Percentiles rank a stretch among this genome's conserved stretches.
These are phyloP conservation scores for Zootoca vivipara DNA, from an alignment of 2,113 vertebrate genomes.

Conservation along the genomic window DNA sequence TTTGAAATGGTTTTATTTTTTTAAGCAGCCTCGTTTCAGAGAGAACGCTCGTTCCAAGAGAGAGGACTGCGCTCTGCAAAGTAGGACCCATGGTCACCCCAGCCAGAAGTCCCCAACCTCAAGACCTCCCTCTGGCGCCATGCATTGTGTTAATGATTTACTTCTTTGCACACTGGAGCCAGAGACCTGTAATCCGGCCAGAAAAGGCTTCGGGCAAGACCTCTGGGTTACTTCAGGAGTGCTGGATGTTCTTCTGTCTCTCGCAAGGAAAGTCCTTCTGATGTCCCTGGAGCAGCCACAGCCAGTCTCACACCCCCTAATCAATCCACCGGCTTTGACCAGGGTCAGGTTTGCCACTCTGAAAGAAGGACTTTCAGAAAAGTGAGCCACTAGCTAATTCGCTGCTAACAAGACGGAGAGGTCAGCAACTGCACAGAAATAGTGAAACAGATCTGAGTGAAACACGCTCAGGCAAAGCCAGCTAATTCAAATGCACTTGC, in stretches of 20 bases:
- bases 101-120: too few relatives aligned
- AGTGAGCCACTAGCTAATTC: background rate
- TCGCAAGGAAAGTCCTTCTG: background rate
- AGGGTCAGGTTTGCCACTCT: background rate
- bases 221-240: accelerated
- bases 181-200: background rate
- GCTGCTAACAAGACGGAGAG: background rate
- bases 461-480: too few relatives aligned
- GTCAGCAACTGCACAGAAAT: background rate
- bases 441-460: too few relatives aligned
- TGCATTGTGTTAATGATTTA: background rate
- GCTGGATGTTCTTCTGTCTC: background rate
- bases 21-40: too few relatives aligned
- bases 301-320: background rate
- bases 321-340: background rate
- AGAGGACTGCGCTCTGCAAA: too few relatives aligned
- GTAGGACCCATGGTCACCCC: too few relatives aligned
- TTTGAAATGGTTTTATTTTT: too few relatives aligned
- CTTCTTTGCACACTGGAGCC: background rate
- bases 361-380: background rate
- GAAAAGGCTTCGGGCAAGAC: background rate
- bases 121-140: background rate
- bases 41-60: too few relatives aligned
- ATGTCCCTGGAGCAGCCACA: background rate
- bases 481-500: background rate